A percentile compares a stretch with the other conserved stretches of the same genome.
Conservation (phyloP, 2,797 vertebrate species). For the Synanceia verrucosa region DNA sequence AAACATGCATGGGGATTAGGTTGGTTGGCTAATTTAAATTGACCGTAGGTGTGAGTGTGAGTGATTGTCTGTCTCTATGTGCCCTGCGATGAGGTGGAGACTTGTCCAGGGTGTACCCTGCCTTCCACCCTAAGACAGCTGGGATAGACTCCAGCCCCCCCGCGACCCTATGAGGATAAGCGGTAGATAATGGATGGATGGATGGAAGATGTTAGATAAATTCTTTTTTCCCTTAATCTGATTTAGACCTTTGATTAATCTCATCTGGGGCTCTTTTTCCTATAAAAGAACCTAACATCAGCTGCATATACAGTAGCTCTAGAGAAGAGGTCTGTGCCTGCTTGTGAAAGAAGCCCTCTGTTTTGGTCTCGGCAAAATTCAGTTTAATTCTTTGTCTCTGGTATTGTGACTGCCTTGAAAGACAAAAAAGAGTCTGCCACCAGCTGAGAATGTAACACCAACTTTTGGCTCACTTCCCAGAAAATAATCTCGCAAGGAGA, state of each 20-base stretch:
- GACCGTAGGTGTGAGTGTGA: too few species aligned
- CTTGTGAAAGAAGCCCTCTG: neutral
- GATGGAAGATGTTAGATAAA: too few species aligned
- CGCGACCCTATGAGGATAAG: too few species aligned
- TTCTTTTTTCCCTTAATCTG: neutral
- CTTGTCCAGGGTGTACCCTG: too few species aligned
- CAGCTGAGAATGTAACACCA: slow-evolving; percentile 26
- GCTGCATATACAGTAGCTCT: neutral
- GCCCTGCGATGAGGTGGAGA: too few species aligned
- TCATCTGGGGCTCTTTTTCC: neutral
- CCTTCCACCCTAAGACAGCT: too few species aligned
- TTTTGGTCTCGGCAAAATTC: neutral
- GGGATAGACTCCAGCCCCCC: too few species aligned
- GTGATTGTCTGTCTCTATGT: too few species aligned
- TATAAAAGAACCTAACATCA: neutral
- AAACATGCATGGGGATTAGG: too few species aligned
- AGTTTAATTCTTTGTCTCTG: slow-evolving; percentile 16
- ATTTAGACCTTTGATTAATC: neutral
- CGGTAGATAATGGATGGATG: too few species aligned
- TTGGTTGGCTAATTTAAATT: too few species aligned
- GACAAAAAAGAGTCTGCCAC: slow-evolving; percentile 26
- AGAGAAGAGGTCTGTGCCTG: neutral
- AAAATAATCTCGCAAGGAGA: slow-evolving; percentile 55
- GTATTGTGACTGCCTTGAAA: slow-evolving; percentile 20
- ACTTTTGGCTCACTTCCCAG: slow-evolving; percentile 55